Percentiles rank a stretch among this genome's conserved stretches.
Evolutionary conservation across 2,888 invertebrate species (phyloP).

Genomic region (Nezara viridula): DNA sequence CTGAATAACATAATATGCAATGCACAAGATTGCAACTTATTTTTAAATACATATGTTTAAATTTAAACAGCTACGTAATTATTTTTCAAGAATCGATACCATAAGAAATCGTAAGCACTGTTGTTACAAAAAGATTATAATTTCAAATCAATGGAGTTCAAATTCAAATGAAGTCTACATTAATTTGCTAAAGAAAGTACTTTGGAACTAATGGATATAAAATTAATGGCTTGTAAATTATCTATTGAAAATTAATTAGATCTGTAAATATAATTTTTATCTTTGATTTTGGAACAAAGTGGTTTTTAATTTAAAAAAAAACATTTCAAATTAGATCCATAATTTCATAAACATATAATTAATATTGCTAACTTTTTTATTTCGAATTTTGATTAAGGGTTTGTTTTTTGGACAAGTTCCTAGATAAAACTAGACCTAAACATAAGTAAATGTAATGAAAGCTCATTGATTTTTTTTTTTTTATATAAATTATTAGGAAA

Average conservation of each 20-base stretch:
- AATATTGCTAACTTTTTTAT: too few relatives aligned
- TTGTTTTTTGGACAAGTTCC: too few relatives aligned
- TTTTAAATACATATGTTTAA: neutral
- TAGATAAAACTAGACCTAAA: too few relatives aligned
- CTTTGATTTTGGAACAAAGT: neutral
- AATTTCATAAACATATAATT: neutral
- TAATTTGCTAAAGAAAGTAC: neutral
- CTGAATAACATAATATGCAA: conserved; percentile 46
- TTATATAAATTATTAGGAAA: neutral
- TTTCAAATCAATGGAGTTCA: neutral
- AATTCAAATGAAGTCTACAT: neutral
- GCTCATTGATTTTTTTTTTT: neutral
- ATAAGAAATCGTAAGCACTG: neutral
- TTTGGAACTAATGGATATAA: neutral
- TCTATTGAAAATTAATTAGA: neutral
- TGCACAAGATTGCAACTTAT: neutral
- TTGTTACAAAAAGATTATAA: conserved; percentile 9
- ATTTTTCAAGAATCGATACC: neutral
- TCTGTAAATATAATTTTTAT: neutral
- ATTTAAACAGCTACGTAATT: conserved; percentile 8
- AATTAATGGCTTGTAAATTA: neutral
- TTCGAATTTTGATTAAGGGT: too few relatives aligned
- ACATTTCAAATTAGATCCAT: neutral
- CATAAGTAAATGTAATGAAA: neutral
- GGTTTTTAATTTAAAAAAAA: neutral